Evolutionary conservation across 2,888 invertebrate genomes (phyloP).

Genomic region (Lepidonotus clava): DNA sequence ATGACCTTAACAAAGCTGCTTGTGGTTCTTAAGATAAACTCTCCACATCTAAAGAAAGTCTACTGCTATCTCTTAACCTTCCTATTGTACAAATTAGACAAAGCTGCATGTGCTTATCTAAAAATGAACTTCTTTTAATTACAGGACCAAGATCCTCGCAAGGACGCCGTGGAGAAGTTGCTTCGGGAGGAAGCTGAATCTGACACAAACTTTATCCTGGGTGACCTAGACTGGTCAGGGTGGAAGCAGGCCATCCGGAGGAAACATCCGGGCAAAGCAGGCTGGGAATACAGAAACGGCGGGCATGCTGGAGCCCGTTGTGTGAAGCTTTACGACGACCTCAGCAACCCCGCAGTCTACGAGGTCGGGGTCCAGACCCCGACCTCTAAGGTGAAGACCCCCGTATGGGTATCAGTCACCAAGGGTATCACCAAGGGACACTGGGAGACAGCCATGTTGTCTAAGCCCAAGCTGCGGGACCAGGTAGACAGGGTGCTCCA

Average conservation of each 20-base stretch:
- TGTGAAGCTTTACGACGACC: not conserved
- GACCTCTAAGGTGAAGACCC: not conserved
- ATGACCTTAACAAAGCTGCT: too few species aligned
- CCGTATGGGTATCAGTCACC: conserved; percentile 22
- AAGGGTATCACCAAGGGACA: not conserved
- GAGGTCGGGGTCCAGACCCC: conserved; percentile 25
- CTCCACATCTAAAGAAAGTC: too few species aligned
- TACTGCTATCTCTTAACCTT: too few species aligned
- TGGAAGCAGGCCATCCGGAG: conserved; percentile 36
- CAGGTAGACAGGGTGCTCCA: conserved; percentile 36
- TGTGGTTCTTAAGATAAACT: too few species aligned
- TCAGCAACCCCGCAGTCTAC: conserved; percentile 30
- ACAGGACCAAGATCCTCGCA: not conserved
- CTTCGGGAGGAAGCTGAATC: not conserved
- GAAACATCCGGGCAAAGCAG: not conserved
- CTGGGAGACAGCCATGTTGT: conserved; percentile 20
- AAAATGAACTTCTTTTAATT: too few species aligned
- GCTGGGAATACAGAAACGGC: not conserved
- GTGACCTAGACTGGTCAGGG: not conserved
- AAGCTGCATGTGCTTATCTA: too few species aligned
- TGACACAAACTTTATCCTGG: not conserved
- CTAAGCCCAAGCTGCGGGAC: not conserved
- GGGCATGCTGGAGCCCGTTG: not conserved
- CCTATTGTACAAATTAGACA: too few species aligned
- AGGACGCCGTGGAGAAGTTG: conserved; percentile 32